Conservation (phyloP, 2,113 vertebrate genomes). For the Bolborhynchus lineola region DNA sequence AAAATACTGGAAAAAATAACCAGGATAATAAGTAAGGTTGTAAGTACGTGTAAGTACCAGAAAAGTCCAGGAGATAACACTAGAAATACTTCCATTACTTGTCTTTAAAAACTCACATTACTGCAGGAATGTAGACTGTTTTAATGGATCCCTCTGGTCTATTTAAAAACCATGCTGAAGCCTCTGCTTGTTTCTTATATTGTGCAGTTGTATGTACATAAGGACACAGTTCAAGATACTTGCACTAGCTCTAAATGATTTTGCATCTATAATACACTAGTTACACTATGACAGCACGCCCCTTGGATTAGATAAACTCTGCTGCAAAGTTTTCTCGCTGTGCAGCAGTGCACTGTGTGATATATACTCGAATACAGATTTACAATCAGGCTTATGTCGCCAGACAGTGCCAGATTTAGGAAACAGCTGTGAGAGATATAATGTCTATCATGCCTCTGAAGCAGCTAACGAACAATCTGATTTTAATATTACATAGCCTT, state of each 20-base stretch:
- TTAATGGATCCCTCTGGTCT: background rate
- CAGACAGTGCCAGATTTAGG: background rate
- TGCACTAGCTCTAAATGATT: fast-evolving
- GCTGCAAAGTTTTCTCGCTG: background rate
- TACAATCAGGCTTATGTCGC: background rate
- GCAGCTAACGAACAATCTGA: background rate
- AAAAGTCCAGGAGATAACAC: background rate
- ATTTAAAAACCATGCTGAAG: background rate
- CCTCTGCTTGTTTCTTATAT: background rate
- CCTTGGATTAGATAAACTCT: background rate
- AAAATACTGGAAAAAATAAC: background rate
- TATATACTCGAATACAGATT: background rate
- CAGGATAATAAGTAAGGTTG: background rate
- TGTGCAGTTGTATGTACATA: fast-evolving
- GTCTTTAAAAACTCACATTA: background rate
- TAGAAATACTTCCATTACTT: background rate
- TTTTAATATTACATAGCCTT: background rate
- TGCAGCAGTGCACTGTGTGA: background rate
- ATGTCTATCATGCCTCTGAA: background rate
- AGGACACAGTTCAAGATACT: background rate
- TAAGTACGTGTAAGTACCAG: background rate
- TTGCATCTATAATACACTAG: background rate
- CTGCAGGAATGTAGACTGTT: background rate
- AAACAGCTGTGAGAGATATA: background rate
- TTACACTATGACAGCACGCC: background rate